phyloP scores from a whole-genome alignment of 35 echinoderm and acorn worm species.

The Chiridota heheva region DNA sequence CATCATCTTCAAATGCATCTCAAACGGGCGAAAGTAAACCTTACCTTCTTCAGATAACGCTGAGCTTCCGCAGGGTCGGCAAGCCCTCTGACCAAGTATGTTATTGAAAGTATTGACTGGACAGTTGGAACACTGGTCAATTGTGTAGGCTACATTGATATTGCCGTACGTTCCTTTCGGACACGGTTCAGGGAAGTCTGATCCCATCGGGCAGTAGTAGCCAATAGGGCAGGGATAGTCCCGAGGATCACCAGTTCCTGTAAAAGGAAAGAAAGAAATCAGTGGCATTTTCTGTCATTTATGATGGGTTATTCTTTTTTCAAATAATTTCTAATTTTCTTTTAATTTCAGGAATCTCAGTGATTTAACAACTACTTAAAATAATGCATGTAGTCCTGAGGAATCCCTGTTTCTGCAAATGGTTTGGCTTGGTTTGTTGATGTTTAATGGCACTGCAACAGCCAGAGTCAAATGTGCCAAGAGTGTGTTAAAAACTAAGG shows the following conservation, averaged over 20 bases:
- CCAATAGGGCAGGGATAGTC: constrained; percentile 81
- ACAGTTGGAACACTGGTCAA: constrained; percentile 64
- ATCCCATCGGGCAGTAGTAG: constrained; percentile 83
- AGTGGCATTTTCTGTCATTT: no score
- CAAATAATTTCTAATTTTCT: no score
- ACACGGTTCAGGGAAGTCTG: constrained; percentile 55
- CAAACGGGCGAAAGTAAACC: not conserved
- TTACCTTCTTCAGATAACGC: constrained; percentile 56
- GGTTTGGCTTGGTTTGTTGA: no score
- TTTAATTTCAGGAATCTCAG: no score
- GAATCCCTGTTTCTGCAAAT: no score
- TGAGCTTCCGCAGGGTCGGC: constrained; percentile 91
- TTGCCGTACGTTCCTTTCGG: constrained; percentile 75
- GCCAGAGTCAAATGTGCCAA: no score
- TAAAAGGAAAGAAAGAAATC: not conserved
- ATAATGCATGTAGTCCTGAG: no score
- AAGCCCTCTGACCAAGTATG: constrained; percentile 82
- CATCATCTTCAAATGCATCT: not conserved
- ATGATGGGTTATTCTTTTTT: no score
- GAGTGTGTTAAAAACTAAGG: no score
- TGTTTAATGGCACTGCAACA: no score
- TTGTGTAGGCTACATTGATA: constrained; percentile 29
- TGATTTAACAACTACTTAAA: no score
- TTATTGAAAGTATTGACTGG: constrained; percentile 89
- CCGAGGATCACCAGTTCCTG: constrained; percentile 90